A percentile compares a stretch with the other conserved stretches of the same genome.
Conservation (phyloP, 2,888 invertebrate species). For the Pristionchus fissidentatus region DNA sequence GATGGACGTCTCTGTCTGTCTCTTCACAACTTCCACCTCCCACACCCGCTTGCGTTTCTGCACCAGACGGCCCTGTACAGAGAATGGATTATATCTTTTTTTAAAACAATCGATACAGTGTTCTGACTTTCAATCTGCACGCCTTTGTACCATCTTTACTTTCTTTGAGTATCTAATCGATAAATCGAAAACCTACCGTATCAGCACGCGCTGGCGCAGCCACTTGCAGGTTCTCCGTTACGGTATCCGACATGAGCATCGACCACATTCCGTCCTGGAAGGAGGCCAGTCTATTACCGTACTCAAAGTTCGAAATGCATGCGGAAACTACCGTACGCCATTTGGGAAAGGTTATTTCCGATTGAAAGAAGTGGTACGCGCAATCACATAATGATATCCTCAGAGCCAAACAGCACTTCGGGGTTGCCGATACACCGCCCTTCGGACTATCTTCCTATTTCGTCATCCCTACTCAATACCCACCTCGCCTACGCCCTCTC, state of each 20-base stretch:
- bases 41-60: neutral
- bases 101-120: no score
- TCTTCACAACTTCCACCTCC: neutral
- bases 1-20: neutral
- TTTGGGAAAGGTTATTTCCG: no score
- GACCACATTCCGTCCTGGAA: conserved; percentile 28
- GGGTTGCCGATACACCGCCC: no score
- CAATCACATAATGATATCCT: no score
- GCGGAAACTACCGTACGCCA: no score
- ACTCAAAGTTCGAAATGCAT: no score
- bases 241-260: conserved; percentile 21
- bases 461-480: neutral
- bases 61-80: neutral
- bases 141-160: neutral
- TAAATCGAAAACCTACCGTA: neutral
- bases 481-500: conserved; percentile 19
- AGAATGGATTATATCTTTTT: neutral
- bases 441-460: neutral
- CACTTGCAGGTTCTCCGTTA: conserved; percentile 27
- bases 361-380: no score
- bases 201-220: neutral
- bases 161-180: neutral
- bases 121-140: neutral
- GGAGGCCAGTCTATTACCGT: no score
- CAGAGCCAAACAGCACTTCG: no score